Conservation (phyloP, 2,113 vertebrate species). For the Fregata magnificens region DNA sequence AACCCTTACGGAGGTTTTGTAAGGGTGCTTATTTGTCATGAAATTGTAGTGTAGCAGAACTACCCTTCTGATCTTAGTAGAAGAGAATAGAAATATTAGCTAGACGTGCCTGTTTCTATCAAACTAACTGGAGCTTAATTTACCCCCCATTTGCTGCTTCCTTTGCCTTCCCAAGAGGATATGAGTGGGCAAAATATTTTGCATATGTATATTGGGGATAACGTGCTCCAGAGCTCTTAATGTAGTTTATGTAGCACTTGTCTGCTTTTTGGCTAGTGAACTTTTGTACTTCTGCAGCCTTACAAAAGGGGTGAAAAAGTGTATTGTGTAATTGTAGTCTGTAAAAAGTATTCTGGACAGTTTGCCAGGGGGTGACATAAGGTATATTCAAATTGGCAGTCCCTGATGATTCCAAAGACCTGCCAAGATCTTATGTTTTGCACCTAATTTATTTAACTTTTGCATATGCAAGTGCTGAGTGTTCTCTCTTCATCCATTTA, state of each 20-base stretch:
- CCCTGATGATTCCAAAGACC: not conserved
- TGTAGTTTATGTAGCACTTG: not conserved
- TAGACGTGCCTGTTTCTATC: not conserved
- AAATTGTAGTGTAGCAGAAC: not conserved
- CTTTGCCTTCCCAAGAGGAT: not conserved
- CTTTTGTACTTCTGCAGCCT: not conserved
- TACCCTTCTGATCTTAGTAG: fast-evolving
- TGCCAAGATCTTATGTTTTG: not conserved
- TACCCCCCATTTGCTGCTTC: not conserved
- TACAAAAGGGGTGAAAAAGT: not conserved
- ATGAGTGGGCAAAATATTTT: not conserved
- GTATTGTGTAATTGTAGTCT: not conserved
- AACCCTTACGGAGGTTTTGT: not conserved
- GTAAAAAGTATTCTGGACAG: not conserved
- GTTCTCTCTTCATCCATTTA: not conserved
- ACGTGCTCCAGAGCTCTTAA: not conserved
- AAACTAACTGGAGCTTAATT: not conserved
- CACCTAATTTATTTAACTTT: slow-evolving; percentile 17
- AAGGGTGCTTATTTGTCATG: not conserved
- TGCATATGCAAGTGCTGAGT: not conserved
- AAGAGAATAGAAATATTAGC: not conserved
- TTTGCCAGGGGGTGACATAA: not conserved
- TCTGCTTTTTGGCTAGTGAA: not conserved
- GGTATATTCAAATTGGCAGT: not conserved
- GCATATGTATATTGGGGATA: not conserved